phyloP scores from a whole-genome alignment of 2,888 invertebrate species.

The Ferrisia virgata region DNA sequence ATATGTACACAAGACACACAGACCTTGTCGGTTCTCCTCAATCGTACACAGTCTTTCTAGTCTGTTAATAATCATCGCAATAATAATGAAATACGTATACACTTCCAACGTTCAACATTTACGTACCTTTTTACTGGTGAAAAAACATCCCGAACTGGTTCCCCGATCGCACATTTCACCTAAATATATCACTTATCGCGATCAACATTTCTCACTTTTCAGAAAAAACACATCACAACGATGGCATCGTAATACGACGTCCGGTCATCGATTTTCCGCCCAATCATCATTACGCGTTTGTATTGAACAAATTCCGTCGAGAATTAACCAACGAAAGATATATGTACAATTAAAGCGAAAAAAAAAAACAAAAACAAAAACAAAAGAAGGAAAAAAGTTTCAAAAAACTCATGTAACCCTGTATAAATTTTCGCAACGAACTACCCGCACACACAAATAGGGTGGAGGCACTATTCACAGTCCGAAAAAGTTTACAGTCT shows the following conservation, averaged over 20 bases:
- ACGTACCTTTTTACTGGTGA: slow-evolving; percentile 60
- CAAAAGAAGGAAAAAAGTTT: not conserved
- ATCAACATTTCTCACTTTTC: not conserved
- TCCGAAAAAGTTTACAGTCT: slow-evolving; percentile 40
- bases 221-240: not conserved
- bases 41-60: too few species aligned
- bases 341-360: not conserved
- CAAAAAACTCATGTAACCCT: slow-evolving; percentile 10
- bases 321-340: not conserved
- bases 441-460: slow-evolving; percentile 11
- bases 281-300: not conserved
- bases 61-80: too few species aligned
- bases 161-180: slow-evolving; percentile 66
- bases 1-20: too few species aligned
- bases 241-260: not conserved
- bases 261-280: not conserved
- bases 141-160: slow-evolving; percentile 67
- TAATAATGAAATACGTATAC: too few species aligned
- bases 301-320: not conserved
- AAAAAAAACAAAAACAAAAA: too few species aligned
- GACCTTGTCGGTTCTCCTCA: too few species aligned
- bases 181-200: not conserved
- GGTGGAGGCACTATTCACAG: slow-evolving; percentile 41
- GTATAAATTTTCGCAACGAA: not conserved
- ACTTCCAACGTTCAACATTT: too few species aligned